These are phyloP conservation scores for Diabrotica virgifera DNA, from an alignment of 1,140 invertebrate species.

Conservation along the genomic window DNA sequence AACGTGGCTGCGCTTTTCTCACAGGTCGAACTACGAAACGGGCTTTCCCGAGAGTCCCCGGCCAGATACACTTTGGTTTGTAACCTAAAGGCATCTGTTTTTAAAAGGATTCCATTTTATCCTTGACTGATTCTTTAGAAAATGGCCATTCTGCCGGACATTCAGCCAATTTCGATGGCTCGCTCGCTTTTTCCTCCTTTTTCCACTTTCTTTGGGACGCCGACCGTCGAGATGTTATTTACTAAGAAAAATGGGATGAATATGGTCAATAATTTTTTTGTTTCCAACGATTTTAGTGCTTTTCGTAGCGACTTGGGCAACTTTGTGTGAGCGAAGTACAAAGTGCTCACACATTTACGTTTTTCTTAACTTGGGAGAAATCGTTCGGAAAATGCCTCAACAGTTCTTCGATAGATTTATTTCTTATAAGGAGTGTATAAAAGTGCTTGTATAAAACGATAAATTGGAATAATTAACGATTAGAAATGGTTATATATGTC, in stretches of 20 bases:
- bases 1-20: slow-evolving; percentile 10
- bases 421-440: too few species aligned
- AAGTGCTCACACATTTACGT: too few species aligned
- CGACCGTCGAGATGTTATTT: slow-evolving; percentile 14
- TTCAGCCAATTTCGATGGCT: slow-evolving; percentile 22
- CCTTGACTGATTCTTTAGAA: slow-evolving; percentile 37
- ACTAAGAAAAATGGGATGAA: slow-evolving; percentile 9
- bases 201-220: slow-evolving; percentile 8
- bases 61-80: slow-evolving; percentile 36
- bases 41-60: slow-evolving; percentile 16
- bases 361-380: too few species aligned
- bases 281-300: neutral
- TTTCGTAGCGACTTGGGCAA: neutral
- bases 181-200: slow-evolving; percentile 8
- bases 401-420: too few species aligned
- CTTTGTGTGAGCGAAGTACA: too few species aligned
- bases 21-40: neutral
- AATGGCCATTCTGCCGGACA: slow-evolving; percentile 25
- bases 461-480: too few species aligned
- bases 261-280: slow-evolving; percentile 7
- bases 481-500: too few species aligned
- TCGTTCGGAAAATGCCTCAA: too few species aligned
- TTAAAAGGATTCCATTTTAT: slow-evolving; percentile 46
- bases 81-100: slow-evolving; percentile 44
- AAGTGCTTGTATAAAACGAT: too few species aligned